These are phyloP conservation scores for Girardinus metallicus DNA, from an alignment of 2,797 vertebrate genomes.

Conservation along the genomic window DNA sequence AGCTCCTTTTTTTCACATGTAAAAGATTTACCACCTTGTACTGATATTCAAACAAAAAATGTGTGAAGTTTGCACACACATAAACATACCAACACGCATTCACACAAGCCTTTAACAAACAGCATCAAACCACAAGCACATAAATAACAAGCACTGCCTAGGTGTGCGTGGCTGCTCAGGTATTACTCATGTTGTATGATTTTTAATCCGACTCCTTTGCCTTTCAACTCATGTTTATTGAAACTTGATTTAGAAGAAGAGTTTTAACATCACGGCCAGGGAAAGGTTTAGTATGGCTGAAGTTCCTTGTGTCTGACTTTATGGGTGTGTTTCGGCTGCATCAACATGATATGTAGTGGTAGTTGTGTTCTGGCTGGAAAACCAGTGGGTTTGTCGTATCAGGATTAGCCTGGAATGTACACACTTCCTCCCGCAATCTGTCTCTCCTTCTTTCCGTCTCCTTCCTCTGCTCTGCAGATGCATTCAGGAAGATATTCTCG, in stretches of 20 bases:
- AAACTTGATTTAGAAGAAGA: not conserved
- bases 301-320: constrained; percentile 24
- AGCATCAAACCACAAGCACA: constrained; percentile 57
- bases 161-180: constrained; percentile 7
- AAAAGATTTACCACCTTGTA: constrained; percentile 37
- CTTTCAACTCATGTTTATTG: not conserved
- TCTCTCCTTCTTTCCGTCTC: constrained; percentile 9
- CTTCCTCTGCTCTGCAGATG: not conserved
- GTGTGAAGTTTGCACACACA: constrained; percentile 27
- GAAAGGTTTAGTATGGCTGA: not conserved
- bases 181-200: not conserved
- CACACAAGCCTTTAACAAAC: constrained; percentile 66
- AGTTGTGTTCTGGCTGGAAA: constrained; percentile 43
- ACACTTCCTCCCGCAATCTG: constrained; percentile 57
- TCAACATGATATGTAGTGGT: constrained; percentile 39
- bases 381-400: constrained; percentile 52
- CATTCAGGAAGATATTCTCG: constrained; percentile 1
- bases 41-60: constrained; percentile 37
- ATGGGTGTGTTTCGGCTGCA: constrained; percentile 38
- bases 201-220: not conserved
- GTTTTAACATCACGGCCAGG: too few relatives aligned
- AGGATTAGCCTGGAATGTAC: constrained; percentile 75
- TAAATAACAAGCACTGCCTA: constrained; percentile 60
- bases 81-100: constrained; percentile 55
- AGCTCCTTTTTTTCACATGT: constrained; percentile 47